Percentiles rank a stretch among this genome's conserved stretches.
phyloP scores from a whole-genome alignment of 2,113 vertebrate species.

The Corynorhinus townsendii region DNA sequence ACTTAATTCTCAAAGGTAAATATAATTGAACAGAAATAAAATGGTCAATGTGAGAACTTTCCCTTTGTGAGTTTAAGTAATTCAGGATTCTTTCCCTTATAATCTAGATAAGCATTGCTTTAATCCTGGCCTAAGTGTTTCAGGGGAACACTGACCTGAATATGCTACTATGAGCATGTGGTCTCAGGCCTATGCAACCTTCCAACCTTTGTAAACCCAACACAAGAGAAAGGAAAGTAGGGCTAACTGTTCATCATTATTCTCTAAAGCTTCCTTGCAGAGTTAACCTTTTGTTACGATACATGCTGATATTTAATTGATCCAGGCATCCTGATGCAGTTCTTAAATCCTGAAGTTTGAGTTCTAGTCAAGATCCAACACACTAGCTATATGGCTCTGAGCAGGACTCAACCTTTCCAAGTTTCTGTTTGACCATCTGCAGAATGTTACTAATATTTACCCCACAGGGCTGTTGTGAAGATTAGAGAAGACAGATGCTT shows the following conservation, averaged over 20 bases:
- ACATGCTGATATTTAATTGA: neutral
- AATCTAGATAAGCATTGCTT: neutral
- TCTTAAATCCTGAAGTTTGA: neutral
- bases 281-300: neutral
- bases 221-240: neutral
- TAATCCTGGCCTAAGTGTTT: neutral
- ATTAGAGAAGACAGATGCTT: neutral
- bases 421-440: neutral
- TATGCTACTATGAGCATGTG: neutral
- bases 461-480: neutral
- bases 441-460: neutral
- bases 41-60: neutral
- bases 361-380: neutral
- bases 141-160: neutral
- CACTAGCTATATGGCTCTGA: neutral
- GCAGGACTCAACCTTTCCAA: neutral
- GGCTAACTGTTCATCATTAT: neutral
- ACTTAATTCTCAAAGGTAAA: slow-evolving; percentile 1
- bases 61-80: neutral
- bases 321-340: neutral
- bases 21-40: slow-evolving; percentile 10
- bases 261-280: neutral
- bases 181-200: neutral
- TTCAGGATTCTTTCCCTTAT: neutral
- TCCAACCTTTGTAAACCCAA: neutral